Conservation (phyloP, 2,888 invertebrate species). For the Chymomyza amoena region DNA sequence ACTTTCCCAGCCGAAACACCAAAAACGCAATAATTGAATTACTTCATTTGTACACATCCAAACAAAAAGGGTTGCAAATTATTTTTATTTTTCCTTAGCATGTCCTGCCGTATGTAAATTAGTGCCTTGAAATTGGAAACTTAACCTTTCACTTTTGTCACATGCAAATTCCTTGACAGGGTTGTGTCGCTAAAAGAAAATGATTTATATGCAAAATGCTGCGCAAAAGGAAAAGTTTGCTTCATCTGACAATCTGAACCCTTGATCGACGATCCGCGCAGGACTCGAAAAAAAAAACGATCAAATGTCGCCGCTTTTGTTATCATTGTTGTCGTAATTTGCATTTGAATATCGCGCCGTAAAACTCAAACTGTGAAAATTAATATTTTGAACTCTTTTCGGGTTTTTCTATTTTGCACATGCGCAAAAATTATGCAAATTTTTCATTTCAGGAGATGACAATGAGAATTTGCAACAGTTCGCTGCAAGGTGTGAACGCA, state of each 20-base stretch:
- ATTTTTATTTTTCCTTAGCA: constrained; percentile 15
- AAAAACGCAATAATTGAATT: constrained; percentile 42
- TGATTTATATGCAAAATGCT: constrained; percentile 57
- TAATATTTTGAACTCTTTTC: constrained; percentile 61
- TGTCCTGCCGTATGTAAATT: neutral
- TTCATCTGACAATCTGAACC: neutral
- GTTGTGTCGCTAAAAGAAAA: constrained; percentile 54
- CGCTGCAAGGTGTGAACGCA: constrained; percentile 56
- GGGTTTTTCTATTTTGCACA: constrained; percentile 46
- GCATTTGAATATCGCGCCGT: constrained; percentile 61
- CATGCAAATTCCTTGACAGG: constrained; percentile 70
- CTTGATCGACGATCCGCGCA: neutral
- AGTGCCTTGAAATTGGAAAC: constrained; percentile 27
- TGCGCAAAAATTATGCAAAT: constrained; percentile 73
- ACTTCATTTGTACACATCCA: constrained; percentile 39
- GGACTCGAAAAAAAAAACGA: constrained; percentile 51
- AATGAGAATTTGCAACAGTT: constrained; percentile 63
- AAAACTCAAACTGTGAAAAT: constrained; percentile 75
- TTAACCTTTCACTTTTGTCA: constrained; percentile 26
- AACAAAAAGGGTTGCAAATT: constrained; percentile 23
- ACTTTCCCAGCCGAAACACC: neutral
- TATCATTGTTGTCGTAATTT: constrained; percentile 70
- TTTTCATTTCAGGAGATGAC: constrained; percentile 39
- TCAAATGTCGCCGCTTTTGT: constrained; percentile 64
- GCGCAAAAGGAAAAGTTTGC: constrained; percentile 44